Base-by-base conservation (phyloP, 2,888 invertebrate species). In the Cacoxenus indagator region DNA sequence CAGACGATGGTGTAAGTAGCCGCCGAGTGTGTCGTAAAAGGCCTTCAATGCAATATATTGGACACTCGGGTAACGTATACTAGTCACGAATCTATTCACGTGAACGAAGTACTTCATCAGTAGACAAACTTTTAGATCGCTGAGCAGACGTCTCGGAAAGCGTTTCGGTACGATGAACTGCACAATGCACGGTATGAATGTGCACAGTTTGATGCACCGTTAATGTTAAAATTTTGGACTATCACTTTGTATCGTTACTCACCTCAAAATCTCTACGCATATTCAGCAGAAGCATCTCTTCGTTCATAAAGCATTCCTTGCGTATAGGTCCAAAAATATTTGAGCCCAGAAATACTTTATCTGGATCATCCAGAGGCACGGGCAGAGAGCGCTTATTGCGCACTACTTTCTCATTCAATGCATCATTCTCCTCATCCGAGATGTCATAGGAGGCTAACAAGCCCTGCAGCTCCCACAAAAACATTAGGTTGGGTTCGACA, bases 251-350 rank as follows among this genome's bases (percentile, higher is more conserved):
- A 11, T 17, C 26, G 0, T 26, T 17, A 57, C 73, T 74, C 75
- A 84, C 84, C 75, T 86, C 85, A 73, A 86, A 85, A 67, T 84
- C 82, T 59, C 73, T 76, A 19, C 85, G 78, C 8, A 78, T 74
- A 5, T 76, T 65, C 19, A 86, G 65, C 6, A 84, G 67, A 24
- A 79, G 79, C 57, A 84, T 68, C 65, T 86, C 85, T 37, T 84
- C 83, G 0, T 65, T 59, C 3, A 83, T 75, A 62, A 85, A 85
- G 61, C 86, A 86, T 69, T 78, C 77, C 55, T 81, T 82, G 0
- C 65, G 69, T 4, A 67, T 71, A 6, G 75, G 75, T 5, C 74
- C 74, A 70, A 85, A 83, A n/a, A 85, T 74, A 76, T 84, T 84
- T 51, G 85, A 79, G 3, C 86, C 86, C 43, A 84, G 77, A 70